Evolutionary conservation across 2,888 invertebrate species (phyloP).

Genomic region (Dasypolia templi): DNA sequence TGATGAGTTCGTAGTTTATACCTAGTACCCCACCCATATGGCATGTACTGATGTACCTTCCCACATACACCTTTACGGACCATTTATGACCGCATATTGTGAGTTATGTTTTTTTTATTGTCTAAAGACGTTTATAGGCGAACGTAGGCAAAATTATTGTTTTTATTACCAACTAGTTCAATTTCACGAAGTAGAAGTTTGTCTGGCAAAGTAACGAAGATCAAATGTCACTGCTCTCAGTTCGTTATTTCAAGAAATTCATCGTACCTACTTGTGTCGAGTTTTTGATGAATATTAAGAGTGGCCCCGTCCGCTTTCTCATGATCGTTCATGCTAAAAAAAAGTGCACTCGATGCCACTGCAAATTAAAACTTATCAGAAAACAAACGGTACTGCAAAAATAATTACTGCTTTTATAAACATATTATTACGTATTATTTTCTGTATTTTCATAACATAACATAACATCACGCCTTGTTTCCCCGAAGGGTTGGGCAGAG

Average conservation of each 20-base stretch:
- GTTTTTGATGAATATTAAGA: slow-evolving; percentile 38
- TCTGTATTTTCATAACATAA: slow-evolving; percentile 7
- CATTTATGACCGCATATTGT: slow-evolving; percentile 73
- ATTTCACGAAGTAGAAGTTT: slow-evolving; percentile 32
- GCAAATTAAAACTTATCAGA: slow-evolving; percentile 35
- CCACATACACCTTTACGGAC: slow-evolving; percentile 66
- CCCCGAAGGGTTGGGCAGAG: no score
- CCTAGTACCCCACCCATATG: slow-evolving; percentile 41
- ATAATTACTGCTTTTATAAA: slow-evolving; percentile 24
- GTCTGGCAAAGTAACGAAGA: slow-evolving; percentile 9
- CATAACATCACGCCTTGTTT: no score
- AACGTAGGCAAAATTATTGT: slow-evolving; percentile 57
- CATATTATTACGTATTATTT: background rate
- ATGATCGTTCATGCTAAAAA: slow-evolving; percentile 6
- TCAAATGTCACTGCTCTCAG: slow-evolving; percentile 1
- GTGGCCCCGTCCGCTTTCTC: slow-evolving; percentile 1
- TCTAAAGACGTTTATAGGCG: slow-evolving; percentile 69
- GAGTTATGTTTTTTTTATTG: slow-evolving; percentile 67
- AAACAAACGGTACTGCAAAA: slow-evolving; percentile 16
- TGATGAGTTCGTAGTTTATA: slow-evolving; percentile 51
- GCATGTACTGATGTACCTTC: background rate
- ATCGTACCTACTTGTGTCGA: slow-evolving; percentile 16
- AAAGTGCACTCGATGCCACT: slow-evolving; percentile 17
- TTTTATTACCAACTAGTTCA: slow-evolving; percentile 67
- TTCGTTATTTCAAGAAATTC: slow-evolving; percentile 36